A percentile compares a stretch with the other conserved stretches of the same genome.
These are phyloP conservation scores for Heteromormyrus szaboi DNA, from an alignment of 2,797 vertebrate genomes.

Conservation along the genomic window DNA sequence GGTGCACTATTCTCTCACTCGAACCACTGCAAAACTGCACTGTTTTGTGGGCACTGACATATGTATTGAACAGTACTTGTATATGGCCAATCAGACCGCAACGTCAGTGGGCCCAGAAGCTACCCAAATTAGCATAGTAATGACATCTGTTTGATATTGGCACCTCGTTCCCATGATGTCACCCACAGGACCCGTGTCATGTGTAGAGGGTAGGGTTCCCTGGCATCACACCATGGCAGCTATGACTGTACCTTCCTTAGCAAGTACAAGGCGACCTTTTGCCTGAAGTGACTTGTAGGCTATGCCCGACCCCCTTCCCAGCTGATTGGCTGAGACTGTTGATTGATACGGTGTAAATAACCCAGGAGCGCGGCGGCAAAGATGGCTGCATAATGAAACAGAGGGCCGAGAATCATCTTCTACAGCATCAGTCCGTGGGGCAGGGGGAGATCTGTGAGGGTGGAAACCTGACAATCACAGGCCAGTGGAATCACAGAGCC, in stretches of 20 bases:
- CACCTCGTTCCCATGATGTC: not conserved
- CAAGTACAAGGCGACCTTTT: not conserved
- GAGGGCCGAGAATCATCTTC: not conserved
- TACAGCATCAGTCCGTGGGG: not conserved
- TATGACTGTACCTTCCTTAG: not conserved
- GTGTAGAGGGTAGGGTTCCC: not conserved
- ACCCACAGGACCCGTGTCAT: not conserved
- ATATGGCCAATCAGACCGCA: not conserved
- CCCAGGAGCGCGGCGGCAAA: not conserved
- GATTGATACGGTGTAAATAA: not conserved
- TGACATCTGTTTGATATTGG: not conserved
- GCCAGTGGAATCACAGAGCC: not conserved
- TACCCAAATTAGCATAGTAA: not conserved
- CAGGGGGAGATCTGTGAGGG: not conserved
- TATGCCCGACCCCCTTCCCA: not conserved
- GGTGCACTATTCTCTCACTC: not conserved
- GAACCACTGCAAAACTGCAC: not conserved
- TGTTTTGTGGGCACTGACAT: not conserved
- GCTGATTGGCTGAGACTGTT: not conserved
- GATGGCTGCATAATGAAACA: not conserved
- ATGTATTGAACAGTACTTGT: not conserved
- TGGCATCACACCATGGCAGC: not conserved
- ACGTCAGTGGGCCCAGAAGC: not conserved
- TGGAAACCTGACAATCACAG: not conserved
- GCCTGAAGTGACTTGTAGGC: not conserved